Base-by-base conservation (phyloP, 1,140 invertebrate species). In the Brachionus manjavacas region DNA sequence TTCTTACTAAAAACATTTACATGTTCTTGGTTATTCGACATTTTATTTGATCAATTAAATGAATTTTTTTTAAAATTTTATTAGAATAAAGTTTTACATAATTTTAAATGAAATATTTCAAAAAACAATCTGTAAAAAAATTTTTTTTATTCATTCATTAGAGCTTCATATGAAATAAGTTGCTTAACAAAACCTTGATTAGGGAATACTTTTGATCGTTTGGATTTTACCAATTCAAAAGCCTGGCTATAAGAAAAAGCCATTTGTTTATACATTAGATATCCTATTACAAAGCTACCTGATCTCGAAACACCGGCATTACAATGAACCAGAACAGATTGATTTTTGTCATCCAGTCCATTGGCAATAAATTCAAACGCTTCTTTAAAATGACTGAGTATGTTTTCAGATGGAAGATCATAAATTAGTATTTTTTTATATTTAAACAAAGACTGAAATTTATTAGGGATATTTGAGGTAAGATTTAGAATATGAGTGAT, bases 281-380 rank as follows among this genome's bases (percentile, higher is more conserved):
- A 89, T 7, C 86, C 88, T 41, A 88, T 87, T 9, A 86, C 86
- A 81, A 89, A 86, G 3, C 88, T 85, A 9, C 88, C 85, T 16
- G 88, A 87, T n/a, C 88, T 74, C 3, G 87, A 88, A 14, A 88
- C 85, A 7, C 88, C 88, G 8, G 88, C 88, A 72, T 88, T 87
- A 85, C 88, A 89, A 70, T 89, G 88, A 55, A 89, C 87, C 20
- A 89, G 85, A n/a, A 88, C 86, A 39, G 25, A 64, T n/a, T 41
- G 31, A 6, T 14, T 49, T 35, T 76, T 35, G 28, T 49, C 41
- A 28, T 49, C 16, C 4, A 76, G 14, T 49, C 41, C 72, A 11
- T 49, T 7, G 25, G 52, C 72, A 46, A 60, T 80, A 41, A 60
- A 60, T 16, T 35, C 20, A 64, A 80, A 60, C 25, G 55, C 52